Conservation (phyloP, 1,140 invertebrate genomes). For the Caenorhabditis briggsae region DNA sequence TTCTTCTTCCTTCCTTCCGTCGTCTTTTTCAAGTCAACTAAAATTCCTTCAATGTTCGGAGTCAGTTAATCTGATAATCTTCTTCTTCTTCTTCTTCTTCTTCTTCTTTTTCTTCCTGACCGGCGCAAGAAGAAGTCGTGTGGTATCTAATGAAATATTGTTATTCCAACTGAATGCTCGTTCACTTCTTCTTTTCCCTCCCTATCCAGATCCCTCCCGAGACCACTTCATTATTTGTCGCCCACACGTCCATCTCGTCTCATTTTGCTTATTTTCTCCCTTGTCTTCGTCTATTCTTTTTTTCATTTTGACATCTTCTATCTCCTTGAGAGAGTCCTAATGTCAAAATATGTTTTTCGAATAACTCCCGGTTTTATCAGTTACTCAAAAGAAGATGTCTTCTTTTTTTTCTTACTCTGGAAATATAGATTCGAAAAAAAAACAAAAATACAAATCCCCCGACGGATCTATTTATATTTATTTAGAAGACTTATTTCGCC, state of each 20-base stretch:
- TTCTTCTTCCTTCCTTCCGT: not conserved
- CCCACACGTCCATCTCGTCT: slow-evolving; percentile 49
- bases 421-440: not conserved
- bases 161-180: slow-evolving; percentile 39
- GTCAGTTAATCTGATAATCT: slow-evolving; percentile 33
- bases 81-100: not conserved
- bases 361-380: not conserved
- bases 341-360: not conserved
- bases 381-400: not conserved
- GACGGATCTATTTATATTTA: slow-evolving; percentile 30
- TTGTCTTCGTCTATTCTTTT: not conserved
- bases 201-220: slow-evolving; percentile 5
- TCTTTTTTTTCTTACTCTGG: too few relatives aligned
- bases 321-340: not conserved
- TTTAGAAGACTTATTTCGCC: slow-evolving; percentile 1
- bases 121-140: not conserved
- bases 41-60: not conserved
- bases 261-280: slow-evolving; percentile 44
- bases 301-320: not conserved
- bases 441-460: slow-evolving; percentile 8
- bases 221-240: slow-evolving; percentile 54
- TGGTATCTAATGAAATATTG: slow-evolving; percentile 40
- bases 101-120: not conserved
- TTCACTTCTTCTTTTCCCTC: not conserved
- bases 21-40: not conserved